Conservation (phyloP, 2,797 vertebrate species). For the Amblyopsis hoosieri region DNA sequence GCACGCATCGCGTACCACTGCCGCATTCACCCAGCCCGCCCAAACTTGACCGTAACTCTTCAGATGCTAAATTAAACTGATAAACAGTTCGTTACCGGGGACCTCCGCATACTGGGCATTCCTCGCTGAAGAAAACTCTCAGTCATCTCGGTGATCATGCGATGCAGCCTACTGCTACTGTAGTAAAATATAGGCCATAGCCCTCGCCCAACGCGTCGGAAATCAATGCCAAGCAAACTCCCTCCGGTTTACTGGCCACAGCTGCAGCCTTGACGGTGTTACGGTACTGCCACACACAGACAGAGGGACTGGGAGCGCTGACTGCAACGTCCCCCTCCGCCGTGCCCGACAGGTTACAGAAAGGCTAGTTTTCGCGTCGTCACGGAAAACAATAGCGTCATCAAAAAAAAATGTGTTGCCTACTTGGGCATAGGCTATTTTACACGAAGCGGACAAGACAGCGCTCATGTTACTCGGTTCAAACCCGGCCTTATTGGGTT, state of each 20-base stretch:
- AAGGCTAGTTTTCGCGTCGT: conserved; percentile 24
- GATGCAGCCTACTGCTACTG: too few relatives aligned
- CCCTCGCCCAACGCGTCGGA: conserved; percentile 33
- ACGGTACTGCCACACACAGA: conserved; percentile 38
- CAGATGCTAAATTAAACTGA: conserved; percentile 21
- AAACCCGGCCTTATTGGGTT: too few relatives aligned
- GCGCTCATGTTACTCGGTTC: too few relatives aligned
- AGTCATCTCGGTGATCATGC: conserved; percentile 55
- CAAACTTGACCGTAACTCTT: conserved; percentile 73
- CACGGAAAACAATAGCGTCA: not conserved
- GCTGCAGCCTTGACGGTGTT: conserved; percentile 41
- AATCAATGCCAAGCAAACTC: conserved; percentile 31
- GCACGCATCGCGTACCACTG: conserved; percentile 36
- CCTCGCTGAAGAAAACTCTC: conserved; percentile 79
- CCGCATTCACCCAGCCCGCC: conserved; percentile 72
- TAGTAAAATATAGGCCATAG: not conserved
- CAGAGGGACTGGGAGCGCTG: conserved; percentile 58
- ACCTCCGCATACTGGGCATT: conserved; percentile 80
- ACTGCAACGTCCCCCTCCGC: conserved; percentile 50
- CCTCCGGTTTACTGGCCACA: conserved; percentile 40
- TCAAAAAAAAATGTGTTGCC: too few relatives aligned
- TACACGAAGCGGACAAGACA: too few relatives aligned
- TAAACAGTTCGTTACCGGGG: conserved; percentile 81
- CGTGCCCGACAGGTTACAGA: conserved; percentile 23
- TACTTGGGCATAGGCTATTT: too few relatives aligned